Percentiles rank a stretch among this genome's conserved stretches.
These are phyloP conservation scores for Gavialis gangeticus DNA, from an alignment of 2,113 vertebrate species.

Conservation along the genomic window DNA sequence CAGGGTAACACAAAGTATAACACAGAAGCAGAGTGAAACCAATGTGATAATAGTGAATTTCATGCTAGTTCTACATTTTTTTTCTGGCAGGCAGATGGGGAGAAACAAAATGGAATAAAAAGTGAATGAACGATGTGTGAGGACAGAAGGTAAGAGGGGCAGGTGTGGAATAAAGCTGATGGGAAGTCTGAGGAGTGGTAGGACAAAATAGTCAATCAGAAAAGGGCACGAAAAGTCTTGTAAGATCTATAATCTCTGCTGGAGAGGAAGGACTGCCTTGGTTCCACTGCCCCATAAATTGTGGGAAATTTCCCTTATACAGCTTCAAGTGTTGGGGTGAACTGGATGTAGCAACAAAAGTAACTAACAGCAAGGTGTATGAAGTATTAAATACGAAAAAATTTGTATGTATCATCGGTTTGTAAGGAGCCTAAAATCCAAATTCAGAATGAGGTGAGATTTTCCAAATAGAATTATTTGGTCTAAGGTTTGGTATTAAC, in stretches of 20 bases:
- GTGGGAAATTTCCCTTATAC: not conserved
- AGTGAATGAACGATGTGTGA: not conserved
- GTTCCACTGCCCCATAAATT: too few species aligned
- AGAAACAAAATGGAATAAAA: not conserved
- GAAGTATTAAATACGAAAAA: not conserved
- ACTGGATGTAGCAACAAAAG: not conserved
- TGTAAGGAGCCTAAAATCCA: not conserved
- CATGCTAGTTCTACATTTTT: not conserved
- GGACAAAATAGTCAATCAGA: not conserved
- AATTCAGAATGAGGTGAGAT: not conserved
- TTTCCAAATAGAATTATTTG: not conserved
- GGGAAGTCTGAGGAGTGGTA: not conserved
- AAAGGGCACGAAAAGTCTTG: not conserved
- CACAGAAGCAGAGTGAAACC: accelerated
- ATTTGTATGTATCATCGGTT: not conserved
- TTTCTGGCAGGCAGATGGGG: not conserved
- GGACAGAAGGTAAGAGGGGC: not conserved
- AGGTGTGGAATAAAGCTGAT: not conserved
- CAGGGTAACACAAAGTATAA: not conserved
- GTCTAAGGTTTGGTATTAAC: not conserved
- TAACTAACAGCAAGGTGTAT: not conserved
- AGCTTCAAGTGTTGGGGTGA: not conserved
- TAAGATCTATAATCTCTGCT: not conserved
- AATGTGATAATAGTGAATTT: not conserved
- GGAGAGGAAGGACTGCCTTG: too few species aligned